phyloP scores from a whole-genome alignment of 2,113 vertebrate species.

The Chinchilla lanigera region DNA sequence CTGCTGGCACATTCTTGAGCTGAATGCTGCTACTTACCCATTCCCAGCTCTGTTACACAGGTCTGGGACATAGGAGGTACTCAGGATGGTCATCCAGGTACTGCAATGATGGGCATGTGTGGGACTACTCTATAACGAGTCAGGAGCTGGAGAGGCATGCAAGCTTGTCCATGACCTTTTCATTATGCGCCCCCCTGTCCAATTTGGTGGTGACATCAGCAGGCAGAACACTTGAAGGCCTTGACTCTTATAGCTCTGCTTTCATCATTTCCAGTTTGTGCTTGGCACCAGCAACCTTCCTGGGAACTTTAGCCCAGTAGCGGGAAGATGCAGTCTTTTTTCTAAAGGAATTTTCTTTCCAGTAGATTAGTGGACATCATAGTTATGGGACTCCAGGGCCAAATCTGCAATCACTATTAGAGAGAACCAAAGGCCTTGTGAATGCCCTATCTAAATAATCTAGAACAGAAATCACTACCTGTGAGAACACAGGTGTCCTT shows the following conservation, averaged over 20 bases:
- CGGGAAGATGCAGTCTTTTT: background rate
- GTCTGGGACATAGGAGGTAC: background rate
- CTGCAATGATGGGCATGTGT: background rate
- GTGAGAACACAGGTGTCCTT: background rate
- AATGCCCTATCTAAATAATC: background rate
- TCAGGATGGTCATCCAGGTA: background rate
- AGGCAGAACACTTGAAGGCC: background rate
- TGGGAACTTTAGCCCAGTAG: conserved; percentile 25
- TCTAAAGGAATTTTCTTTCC: conserved; percentile 58
- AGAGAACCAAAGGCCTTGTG: conserved; percentile 2
- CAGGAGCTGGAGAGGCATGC: background rate
- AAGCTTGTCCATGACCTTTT: background rate
- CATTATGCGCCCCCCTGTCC: background rate
- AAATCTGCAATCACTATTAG: conserved; percentile 60
- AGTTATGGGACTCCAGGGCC: conserved; percentile 47
- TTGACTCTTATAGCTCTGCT: background rate
- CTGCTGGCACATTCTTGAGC: background rate
- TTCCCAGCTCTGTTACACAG: background rate
- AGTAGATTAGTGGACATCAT: conserved; percentile 21
- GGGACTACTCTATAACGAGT: background rate
- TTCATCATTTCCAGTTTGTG: conserved; percentile 41
- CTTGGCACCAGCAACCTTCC: conserved; percentile 50
- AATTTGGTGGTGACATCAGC: background rate
- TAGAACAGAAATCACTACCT: background rate
- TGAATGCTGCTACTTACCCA: background rate